Evolutionary conservation across 2,888 invertebrate species (phyloP).

Genomic region (Stomorhina lunata): DNA sequence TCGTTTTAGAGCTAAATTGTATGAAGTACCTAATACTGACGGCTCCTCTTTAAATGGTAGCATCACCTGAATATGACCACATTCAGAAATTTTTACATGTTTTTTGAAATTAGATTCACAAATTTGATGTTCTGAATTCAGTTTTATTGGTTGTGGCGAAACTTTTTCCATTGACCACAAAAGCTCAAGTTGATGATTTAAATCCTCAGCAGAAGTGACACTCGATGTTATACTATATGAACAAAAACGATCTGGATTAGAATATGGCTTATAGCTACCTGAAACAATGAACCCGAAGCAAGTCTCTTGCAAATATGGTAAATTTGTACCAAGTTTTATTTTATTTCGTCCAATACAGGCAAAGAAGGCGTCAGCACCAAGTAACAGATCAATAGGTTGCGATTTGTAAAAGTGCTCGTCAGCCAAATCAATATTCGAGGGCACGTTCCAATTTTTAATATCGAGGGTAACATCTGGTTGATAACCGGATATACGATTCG

Average conservation of each 20-base stretch:
- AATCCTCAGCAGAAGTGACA: neutral
- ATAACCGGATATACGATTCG: conserved; percentile 34
- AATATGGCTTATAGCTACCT: neutral
- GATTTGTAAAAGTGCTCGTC: conserved; percentile 9
- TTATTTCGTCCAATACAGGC: conserved; percentile 7
- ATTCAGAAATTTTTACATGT: neutral
- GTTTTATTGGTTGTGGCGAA: neutral
- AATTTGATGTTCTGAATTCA: neutral
- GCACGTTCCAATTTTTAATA: conserved; percentile 42
- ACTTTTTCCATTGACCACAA: conserved; percentile 11
- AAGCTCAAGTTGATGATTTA: neutral
- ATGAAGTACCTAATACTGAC: conserved; percentile 22
- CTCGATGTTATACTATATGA: neutral
- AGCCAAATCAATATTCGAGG: conserved; percentile 34
- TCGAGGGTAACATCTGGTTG: conserved; percentile 40
- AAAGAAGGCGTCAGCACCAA: conserved; percentile 1
- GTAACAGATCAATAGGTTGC: neutral
- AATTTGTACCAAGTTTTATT: neutral
- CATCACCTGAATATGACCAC: conserved; percentile 14
- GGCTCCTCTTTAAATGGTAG: conserved; percentile 41
- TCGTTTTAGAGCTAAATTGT: conserved; percentile 31
- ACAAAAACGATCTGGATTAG: neutral
- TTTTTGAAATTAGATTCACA: neutral
- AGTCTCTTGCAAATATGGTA: neutral
- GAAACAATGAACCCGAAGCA: neutral